These are phyloP conservation scores for Aix galericulata DNA, from an alignment of 2,113 vertebrate genomes.

Conservation along the genomic window DNA sequence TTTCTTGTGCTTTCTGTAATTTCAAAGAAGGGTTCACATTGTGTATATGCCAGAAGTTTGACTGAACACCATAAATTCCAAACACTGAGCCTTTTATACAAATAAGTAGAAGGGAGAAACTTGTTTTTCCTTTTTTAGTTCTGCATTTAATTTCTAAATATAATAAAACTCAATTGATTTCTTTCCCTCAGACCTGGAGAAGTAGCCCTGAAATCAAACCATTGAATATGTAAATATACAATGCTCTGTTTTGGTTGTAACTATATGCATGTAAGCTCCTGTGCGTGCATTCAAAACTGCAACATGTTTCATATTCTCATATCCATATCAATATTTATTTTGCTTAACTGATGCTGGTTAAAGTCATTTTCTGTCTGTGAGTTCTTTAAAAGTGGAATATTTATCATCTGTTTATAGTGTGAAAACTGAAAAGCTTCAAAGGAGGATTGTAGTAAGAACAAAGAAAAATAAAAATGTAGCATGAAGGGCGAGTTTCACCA, in stretches of 20 bases:
- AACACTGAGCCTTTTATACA: not conserved
- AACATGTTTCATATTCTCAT: not conserved
- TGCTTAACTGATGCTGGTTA: not conserved
- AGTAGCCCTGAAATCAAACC: not conserved
- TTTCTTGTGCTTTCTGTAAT: not conserved
- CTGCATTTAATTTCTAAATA: not conserved
- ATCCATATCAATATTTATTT: not conserved
- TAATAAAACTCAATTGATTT: not conserved
- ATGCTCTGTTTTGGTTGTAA: not conserved
- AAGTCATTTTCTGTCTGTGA: not conserved
- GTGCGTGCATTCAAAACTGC: not conserved
- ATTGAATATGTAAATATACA: not conserved
- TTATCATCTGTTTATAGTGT: not conserved
- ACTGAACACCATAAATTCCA: not conserved
- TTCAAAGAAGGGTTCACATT: not conserved
- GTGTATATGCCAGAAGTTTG: not conserved
- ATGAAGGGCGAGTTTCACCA: not conserved
- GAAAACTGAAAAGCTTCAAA: not conserved
- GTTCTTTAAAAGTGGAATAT: not conserved
- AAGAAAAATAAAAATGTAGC: not conserved
- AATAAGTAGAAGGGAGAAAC: not conserved
- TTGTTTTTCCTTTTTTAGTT: not conserved
- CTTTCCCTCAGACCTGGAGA: not conserved
- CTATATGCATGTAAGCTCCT: not conserved
- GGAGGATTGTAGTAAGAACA: not conserved